Evolutionary conservation across 2,113 vertebrate genomes (phyloP).

Genomic region (Phyllostomus discolor): DNA sequence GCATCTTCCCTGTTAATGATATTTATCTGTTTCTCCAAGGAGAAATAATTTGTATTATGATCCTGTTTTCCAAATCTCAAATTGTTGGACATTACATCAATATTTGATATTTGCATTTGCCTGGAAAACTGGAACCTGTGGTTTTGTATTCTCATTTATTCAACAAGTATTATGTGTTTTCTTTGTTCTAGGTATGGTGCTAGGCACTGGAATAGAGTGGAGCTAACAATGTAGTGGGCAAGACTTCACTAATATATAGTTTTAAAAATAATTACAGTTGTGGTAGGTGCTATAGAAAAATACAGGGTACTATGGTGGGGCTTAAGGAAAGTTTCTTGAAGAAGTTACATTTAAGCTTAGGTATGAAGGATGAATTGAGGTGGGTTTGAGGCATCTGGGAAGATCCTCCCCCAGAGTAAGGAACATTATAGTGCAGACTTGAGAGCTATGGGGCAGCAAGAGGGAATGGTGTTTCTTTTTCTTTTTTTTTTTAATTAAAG

Average conservation of each 20-base stretch:
- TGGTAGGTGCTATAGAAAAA: neutral
- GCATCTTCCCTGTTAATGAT: neutral
- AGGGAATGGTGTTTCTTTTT: neutral
- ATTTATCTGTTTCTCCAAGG: neutral
- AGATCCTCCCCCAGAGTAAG: neutral
- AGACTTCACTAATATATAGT: neutral
- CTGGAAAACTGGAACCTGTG: neutral
- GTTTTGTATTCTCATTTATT: neutral
- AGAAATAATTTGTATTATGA: neutral
- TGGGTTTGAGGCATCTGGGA: neutral
- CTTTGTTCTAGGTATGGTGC: neutral
- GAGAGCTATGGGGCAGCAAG: neutral
- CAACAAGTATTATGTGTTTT: neutral
- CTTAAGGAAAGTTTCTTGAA: constrained; percentile 29
- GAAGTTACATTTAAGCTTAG: neutral
- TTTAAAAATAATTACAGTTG: constrained; percentile 28
- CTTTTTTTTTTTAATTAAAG: too few species aligned
- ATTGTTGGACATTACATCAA: neutral
- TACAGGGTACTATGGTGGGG: neutral
- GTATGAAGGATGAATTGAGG: neutral
- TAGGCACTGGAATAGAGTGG: neutral
- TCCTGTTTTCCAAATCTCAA: neutral
- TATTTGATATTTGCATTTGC: constrained; percentile 3
- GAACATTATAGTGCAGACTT: neutral
- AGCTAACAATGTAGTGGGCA: neutral